Conservation (phyloP, 2,888 invertebrate genomes). For the Quadroppia sp. region DNA sequence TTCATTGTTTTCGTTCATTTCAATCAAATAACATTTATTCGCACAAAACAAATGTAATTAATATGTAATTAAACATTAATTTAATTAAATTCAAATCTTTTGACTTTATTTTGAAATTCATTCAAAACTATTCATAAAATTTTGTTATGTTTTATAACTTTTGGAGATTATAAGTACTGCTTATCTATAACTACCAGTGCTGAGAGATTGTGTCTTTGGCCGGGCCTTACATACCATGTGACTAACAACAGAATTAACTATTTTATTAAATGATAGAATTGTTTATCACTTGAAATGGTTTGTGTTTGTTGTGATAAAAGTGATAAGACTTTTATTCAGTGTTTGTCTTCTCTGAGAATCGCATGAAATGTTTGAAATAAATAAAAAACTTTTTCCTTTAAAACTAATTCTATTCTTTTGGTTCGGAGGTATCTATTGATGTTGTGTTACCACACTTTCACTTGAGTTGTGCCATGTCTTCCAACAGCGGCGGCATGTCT, state of each 20-base stretch:
- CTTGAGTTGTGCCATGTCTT: background rate
- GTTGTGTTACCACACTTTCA: background rate
- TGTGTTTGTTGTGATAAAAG: conserved; percentile 10
- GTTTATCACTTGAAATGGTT: conserved; percentile 6
- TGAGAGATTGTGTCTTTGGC: background rate
- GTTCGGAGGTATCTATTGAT: conserved; percentile 66
- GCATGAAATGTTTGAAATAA: conserved; percentile 13
- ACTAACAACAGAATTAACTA: background rate
- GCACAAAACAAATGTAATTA: conserved; percentile 24
- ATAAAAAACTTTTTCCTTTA: conserved; percentile 64
- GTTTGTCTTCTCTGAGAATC: background rate
- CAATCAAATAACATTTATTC: background rate
- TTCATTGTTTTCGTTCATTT: background rate
- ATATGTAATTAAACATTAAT: background rate
- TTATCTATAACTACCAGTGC: background rate
- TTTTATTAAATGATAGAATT: background rate
- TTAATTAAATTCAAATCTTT: background rate
- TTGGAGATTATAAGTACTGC: background rate
- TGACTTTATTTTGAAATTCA: no score
- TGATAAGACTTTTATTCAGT: background rate
- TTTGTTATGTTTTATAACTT: no score
- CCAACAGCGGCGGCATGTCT: conserved; percentile 72
- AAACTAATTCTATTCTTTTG: conserved; percentile 76
- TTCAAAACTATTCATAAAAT: no score
- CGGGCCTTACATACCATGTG: background rate